These are phyloP conservation scores for Ondatra zibethicus DNA, from an alignment of 2,113 vertebrate species.

Conservation along the genomic window DNA sequence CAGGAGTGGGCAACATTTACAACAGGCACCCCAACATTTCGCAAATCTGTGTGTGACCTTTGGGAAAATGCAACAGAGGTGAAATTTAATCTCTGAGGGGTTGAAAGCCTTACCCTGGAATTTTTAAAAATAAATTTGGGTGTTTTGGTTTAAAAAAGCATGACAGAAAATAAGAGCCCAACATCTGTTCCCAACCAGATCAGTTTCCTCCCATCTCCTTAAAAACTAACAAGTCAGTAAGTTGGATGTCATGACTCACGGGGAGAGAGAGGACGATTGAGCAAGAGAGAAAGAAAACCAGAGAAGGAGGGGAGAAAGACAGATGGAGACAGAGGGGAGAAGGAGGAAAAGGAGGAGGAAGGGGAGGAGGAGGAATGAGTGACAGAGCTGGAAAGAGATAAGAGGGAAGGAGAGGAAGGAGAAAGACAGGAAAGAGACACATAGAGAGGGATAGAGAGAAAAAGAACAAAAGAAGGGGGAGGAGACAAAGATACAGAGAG, in stretches of 20 bases:
- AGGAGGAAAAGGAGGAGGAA: too few species aligned
- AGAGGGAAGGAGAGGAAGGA: too few species aligned
- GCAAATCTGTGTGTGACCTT: not conserved
- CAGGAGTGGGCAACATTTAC: too few species aligned
- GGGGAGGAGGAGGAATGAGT: too few species aligned
- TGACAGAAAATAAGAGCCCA: not conserved
- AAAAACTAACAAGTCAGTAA: constrained; percentile 42
- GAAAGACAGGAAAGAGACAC: too few species aligned
- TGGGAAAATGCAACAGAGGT: constrained; percentile 25
- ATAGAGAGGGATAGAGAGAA: not conserved
- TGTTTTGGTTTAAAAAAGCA: constrained; percentile 22
- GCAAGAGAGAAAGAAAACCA: not conserved
- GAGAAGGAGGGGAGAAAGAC: not conserved
- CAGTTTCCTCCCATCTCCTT: not conserved
- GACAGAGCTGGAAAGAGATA: not conserved
- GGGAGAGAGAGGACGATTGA: not conserved
- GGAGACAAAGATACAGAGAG: not conserved
- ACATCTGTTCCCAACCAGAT: constrained; percentile 16
- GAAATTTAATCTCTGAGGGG: constrained; percentile 43
- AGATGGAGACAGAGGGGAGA: too few species aligned
- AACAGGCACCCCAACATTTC: not conserved
- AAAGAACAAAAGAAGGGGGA: not conserved
- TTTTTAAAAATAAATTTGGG: constrained; percentile 30
- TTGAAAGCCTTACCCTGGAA: constrained; percentile 23
- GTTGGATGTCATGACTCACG: not conserved